Evolutionary conservation across 2,888 invertebrate species (phyloP).

Genomic region (Xestia sexstrigata): DNA sequence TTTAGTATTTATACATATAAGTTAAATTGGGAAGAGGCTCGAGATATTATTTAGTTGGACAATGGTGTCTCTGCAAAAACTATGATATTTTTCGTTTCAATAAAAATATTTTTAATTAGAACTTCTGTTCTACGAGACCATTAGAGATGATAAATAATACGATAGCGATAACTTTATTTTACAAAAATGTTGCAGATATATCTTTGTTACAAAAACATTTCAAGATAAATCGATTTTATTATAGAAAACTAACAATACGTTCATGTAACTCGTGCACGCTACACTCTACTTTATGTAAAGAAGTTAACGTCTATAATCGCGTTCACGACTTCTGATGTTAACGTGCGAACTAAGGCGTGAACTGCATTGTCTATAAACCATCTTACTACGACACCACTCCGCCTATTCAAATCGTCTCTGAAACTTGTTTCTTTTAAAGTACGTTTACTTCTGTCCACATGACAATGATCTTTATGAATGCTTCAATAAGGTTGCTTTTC

Average conservation of each 20-base stretch:
- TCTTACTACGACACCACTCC: conserved; percentile 45
- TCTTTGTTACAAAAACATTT: conserved; percentile 42
- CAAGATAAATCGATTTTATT: conserved; percentile 33
- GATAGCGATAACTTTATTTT: neutral
- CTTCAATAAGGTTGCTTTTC: neutral
- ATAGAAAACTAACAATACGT: conserved; percentile 32
- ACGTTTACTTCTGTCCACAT: neutral
- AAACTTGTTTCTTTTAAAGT: conserved; percentile 16
- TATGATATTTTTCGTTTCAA: conserved; percentile 12
- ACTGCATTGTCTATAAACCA: conserved; percentile 26
- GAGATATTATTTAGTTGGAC: conserved; percentile 59
- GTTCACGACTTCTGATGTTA: conserved; percentile 27
- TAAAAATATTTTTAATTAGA: conserved; percentile 3
- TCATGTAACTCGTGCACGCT: conserved; percentile 42
- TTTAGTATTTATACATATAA: conserved; percentile 67
- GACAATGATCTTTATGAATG: neutral
- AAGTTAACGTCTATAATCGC: conserved; percentile 35
- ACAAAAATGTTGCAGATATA: conserved; percentile 47
- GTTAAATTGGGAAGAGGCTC: conserved; percentile 69
- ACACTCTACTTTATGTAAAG: conserved; percentile 42
- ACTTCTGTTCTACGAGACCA: neutral
- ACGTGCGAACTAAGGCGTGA: conserved; percentile 39
- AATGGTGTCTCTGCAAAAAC: conserved; percentile 47
- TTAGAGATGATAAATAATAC: conserved; percentile 13
- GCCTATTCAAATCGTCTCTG: conserved; percentile 50